Evolutionary conservation across 2,113 vertebrate species (phyloP).

Genomic region (Sinocyclocheilus rhinocerous): DNA sequence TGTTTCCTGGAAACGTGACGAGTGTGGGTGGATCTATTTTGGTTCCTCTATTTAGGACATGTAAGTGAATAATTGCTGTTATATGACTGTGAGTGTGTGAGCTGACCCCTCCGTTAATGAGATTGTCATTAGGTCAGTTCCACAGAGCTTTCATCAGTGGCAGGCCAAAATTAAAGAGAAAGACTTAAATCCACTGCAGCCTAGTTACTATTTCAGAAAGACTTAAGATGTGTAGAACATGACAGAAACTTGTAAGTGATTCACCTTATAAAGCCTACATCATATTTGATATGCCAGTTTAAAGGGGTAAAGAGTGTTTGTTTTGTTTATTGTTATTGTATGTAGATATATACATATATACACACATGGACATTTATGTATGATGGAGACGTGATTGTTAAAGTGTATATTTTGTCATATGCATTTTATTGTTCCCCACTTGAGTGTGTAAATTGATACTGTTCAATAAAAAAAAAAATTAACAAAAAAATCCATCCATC

Average conservation of each 20-base stretch:
- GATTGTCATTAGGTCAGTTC: slow-evolving; percentile 49
- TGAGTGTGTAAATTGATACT: too few species aligned
- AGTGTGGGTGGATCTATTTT: slow-evolving; percentile 44
- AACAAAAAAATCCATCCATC: too few species aligned
- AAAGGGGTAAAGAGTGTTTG: too few species aligned
- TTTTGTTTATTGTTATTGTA: too few species aligned
- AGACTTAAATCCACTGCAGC: slow-evolving; percentile 42
- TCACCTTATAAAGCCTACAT: background rate
- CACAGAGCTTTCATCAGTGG: slow-evolving; percentile 31
- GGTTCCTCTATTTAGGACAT: slow-evolving; percentile 30
- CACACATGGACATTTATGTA: too few species aligned
- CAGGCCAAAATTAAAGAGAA: slow-evolving; percentile 40
- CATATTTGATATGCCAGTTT: background rate
- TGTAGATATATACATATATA: too few species aligned
- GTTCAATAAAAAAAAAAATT: too few species aligned
- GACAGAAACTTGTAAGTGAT: background rate
- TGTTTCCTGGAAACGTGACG: slow-evolving; percentile 5
- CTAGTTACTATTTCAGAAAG: slow-evolving; percentile 56
- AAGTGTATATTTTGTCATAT: too few species aligned
- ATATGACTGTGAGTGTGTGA: slow-evolving; percentile 28
- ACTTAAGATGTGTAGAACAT: slow-evolving; percentile 33
- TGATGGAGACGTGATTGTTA: too few species aligned
- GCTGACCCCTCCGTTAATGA: slow-evolving; percentile 52
- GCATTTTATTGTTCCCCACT: too few species aligned
- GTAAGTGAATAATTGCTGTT: slow-evolving; percentile 39